Evolutionary conservation across 2,797 vertebrate genomes (phyloP).

Genomic region (Macropodus opercularis): DNA sequence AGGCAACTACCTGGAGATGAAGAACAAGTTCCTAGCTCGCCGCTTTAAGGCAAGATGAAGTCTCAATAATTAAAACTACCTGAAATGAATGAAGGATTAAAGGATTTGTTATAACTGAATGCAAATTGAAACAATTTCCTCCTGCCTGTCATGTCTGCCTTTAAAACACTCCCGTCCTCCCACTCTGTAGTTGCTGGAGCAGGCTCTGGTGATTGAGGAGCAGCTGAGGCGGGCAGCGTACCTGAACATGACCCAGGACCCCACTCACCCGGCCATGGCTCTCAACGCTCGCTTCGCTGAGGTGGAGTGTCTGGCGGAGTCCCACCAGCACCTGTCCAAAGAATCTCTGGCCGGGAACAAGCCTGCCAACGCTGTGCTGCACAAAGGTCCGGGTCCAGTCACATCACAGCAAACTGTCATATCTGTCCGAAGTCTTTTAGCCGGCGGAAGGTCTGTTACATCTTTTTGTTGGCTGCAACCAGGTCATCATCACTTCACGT

Average conservation of each 20-base stretch:
- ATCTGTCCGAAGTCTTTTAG: too few species aligned
- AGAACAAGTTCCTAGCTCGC: conserved; percentile 98
- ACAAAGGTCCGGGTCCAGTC: conserved; percentile 86
- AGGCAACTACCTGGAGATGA: conserved; percentile 99
- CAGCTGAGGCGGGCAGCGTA: conserved; percentile 94
- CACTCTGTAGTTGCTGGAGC: conserved; percentile 89
- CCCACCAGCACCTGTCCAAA: conserved; percentile 98
- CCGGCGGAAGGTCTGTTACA: background rate
- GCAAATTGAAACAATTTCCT: conserved; percentile 14
- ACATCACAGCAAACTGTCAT: conserved; percentile 19
- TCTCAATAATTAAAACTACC: conserved; percentile 12
- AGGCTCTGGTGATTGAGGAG: conserved; percentile 98
- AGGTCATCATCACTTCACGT: too few species aligned
- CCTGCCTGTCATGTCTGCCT: background rate
- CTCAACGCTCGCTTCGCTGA: conserved; percentile 95
- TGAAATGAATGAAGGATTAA: conserved; percentile 37
- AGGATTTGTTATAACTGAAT: conserved; percentile 29
- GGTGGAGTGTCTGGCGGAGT: conserved; percentile 98
- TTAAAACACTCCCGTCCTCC: background rate
- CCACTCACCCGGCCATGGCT: conserved; percentile 95
- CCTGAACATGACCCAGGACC: conserved; percentile 98
- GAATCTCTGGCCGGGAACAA: conserved; percentile 98
- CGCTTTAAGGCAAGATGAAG: conserved; percentile 88
- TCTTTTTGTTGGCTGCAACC: too few species aligned
- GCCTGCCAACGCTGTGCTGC: conserved; percentile 95